Evolutionary conservation across 2,113 vertebrate species (phyloP), one percentile per base, ranked within the genome.

Genomic region (Excalfactoria chinensis): DNA sequence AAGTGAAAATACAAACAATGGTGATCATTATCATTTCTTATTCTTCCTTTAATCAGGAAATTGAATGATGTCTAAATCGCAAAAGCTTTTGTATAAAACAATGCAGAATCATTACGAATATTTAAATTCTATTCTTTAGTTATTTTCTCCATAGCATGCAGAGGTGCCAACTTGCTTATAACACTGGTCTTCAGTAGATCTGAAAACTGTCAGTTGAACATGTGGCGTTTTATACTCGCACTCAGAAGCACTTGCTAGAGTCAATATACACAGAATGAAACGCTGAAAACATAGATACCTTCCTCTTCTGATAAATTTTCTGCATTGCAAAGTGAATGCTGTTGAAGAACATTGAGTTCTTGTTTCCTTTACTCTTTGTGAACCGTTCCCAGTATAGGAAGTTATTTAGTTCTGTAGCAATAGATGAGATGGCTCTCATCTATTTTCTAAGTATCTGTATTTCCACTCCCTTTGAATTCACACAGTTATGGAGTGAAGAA

Each of bases 401-500:
- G 26, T 60, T 40, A 14, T 78, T 78, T 84, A 25, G n/a, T 84
- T 86, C 66, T 84, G 14, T n/a, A 60, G 43, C 13, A 81, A 8
- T n/a, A 19, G 11, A 49, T 84, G 66, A 62, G 10, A 58, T 68
- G 43, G 46, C 62, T 88, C 40, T 37, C 37, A 37, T 37, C 37
- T 37, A 43, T 93, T 91, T 94, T 64, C 58, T 81, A 26, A 78
- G 53, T 49, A 72, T 63, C 41, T 69, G 62, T 86, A 59, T 5
- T 75, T 77, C 48, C 84, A 53, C 30, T 30, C 40, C 44, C 43
- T 9, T 84, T 84, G 83, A 84, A 86, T 93, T 86, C 88, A 88
- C 80, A 62, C 55, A 93, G 84, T 77, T 96, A 81, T 41, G 18
- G 66, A 79, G 59, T 75, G 76, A 88, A 79, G 83, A 72, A 94